Percentiles rank a stretch among this genome's conserved stretches.
phyloP scores from a whole-genome alignment of 2,113 vertebrate species.

The Peucedramus taeniatus region DNA sequence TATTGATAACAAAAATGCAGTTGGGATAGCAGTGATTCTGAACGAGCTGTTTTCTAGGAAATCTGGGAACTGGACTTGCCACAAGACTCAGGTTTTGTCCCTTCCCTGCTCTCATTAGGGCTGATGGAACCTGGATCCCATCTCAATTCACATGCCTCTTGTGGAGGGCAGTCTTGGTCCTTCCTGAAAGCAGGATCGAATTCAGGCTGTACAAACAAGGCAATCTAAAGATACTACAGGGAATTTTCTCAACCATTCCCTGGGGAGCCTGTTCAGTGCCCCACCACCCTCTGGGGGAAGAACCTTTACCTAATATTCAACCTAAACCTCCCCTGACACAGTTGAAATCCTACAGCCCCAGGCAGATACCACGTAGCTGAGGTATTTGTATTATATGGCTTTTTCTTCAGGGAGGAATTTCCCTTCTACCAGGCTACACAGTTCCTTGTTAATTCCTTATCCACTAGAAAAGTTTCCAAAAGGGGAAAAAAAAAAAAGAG shows the following conservation, averaged over 20 bases:
- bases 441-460: background rate
- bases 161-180: background rate
- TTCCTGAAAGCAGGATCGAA: rapidly evolving
- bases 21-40: background rate
- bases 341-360: background rate
- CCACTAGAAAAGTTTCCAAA: background rate
- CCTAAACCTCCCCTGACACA: background rate
- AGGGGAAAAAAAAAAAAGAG: rapidly evolving
- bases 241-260: background rate
- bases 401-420: background rate
- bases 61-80: background rate
- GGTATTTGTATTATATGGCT: background rate
- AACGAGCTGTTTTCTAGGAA: background rate
- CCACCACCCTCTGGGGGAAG: background rate
- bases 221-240: background rate
- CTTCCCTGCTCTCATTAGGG: background rate
- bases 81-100: background rate
- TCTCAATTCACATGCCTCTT: background rate
- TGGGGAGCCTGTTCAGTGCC: background rate
- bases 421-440: background rate
- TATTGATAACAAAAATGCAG: background rate
- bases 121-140: background rate
- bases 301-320: background rate
- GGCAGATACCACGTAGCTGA: background rate
- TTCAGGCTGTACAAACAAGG: background rate